phyloP scores from a whole-genome alignment of 2,797 vertebrate genomes.

The Melanogrammus aeglefinus region DNA sequence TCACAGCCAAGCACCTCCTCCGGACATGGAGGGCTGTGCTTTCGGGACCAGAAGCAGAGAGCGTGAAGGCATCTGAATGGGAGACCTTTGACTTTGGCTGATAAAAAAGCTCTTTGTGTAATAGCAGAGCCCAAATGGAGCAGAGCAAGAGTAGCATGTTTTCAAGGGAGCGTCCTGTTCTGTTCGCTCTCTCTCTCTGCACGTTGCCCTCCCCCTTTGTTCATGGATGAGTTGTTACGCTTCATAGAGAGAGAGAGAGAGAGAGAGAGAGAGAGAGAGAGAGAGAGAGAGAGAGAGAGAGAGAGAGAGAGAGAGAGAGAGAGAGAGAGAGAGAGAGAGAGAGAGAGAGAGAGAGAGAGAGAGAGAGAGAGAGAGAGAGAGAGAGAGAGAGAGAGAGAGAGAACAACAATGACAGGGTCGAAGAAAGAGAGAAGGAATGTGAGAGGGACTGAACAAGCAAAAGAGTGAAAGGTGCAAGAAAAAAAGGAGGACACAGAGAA shows the following conservation, averaged over 20 bases:
- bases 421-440: neutral
- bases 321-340: slow-evolving; percentile 1
- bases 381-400: neutral
- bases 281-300: slow-evolving; percentile 20
- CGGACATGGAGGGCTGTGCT: neutral
- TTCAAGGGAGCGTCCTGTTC: neutral
- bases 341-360: slow-evolving; percentile 20
- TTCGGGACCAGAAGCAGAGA: neutral
- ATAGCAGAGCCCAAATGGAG: neutral
- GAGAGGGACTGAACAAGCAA: neutral
- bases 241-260: neutral
- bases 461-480: neutral
- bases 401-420: neutral
- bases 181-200: neutral
- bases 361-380: slow-evolving; percentile 29
- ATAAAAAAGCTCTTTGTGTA: neutral
- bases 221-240: no score
- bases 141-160: neutral
- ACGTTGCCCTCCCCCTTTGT: no score
- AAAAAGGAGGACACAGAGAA: neutral
- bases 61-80: neutral
- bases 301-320: slow-evolving; percentile 23
- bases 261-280: slow-evolving; percentile 1
- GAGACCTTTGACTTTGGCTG: neutral
- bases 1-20: neutral